Evolutionary conservation across 2,888 invertebrate species (phyloP).

Genomic region (Torymus aiolomorphi): DNA sequence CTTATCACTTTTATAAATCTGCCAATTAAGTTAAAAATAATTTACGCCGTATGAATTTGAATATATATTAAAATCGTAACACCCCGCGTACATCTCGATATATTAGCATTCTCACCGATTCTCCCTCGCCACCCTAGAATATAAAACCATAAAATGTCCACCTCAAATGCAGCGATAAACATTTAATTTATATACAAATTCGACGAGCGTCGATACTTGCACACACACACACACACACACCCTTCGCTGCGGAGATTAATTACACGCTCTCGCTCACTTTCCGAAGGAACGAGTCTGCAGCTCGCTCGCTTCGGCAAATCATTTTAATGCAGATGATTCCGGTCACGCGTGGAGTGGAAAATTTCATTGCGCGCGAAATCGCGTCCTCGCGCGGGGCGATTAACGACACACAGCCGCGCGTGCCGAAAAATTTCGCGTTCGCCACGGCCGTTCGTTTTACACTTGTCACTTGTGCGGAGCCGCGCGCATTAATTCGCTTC

Average conservation of each 20-base stretch:
- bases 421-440: neutral
- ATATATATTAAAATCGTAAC: conserved; percentile 30
- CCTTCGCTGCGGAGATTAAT: conserved; percentile 2
- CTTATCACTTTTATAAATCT: too few relatives aligned
- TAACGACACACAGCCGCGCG: neutral
- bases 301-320: neutral
- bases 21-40: neutral
- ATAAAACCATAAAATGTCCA: neutral
- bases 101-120: neutral
- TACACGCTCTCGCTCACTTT: conserved; percentile 13
- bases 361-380: neutral
- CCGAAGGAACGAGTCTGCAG: conserved; percentile 6
- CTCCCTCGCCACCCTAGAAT: neutral
- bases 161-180: neutral
- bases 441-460: neutral
- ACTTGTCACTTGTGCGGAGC: neutral
- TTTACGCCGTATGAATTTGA: conserved; percentile 13
- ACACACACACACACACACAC: neutral
- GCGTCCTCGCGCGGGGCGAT: neutral
- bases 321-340: conserved; percentile 14
- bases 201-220: neutral
- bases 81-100: neutral
- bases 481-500: conserved; percentile 7
- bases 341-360: conserved; percentile 7
- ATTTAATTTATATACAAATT: conserved; percentile 33